Evolutionary conservation across 1,140 invertebrate genomes (phyloP), one percentile per base, ranked within the genome.

Genomic region (Melitaea cinxia): DNA sequence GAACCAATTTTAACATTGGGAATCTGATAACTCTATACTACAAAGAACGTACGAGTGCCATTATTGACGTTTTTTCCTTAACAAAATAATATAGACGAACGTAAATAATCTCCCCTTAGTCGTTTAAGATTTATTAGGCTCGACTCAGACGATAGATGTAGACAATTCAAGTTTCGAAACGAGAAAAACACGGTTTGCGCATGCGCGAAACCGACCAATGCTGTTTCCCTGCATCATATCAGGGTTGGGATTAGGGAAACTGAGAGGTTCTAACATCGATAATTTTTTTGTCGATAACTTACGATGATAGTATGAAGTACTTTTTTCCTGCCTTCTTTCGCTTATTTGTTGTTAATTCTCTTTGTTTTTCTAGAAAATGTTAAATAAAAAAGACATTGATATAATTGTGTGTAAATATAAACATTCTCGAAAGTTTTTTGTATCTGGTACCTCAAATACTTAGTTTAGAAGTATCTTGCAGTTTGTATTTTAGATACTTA

Each of bases 181-280:
- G 74, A 75, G 83, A 85, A 81, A 84, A 89, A 89, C 84, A 89
- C 55, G 60, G 12, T 47, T 9, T 49, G 77, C 84, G 83, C 86
- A 83, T 83, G 84, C 80, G 84, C 70, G 47, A 10, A 14, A 26
- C 56, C 73, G 62, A 70, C 84, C 84, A 87, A 85, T 65, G 55
- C 52, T 82, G 75, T 78, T 71, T 71, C 56, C 59, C 53, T 42
- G 47, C 24, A 52, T 62, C 60, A 58, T 60, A 56, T 58, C 42
- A 39, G 23, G 35, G 14, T 24, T 24, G 23, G 15, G 14, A 39
- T 24, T 0, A 9, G 21, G 19, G 19, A 21, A 23, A 23, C 21
- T 23, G 21, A 4, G 19, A 17, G 23, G 0, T 23, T n/a, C 1
- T 7, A 55, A 21, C 9, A 39, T 19, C 6, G 33, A 37, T 37